phyloP scores from a whole-genome alignment of 2,888 invertebrate species.

The Tenthredo scrophulariae region DNA sequence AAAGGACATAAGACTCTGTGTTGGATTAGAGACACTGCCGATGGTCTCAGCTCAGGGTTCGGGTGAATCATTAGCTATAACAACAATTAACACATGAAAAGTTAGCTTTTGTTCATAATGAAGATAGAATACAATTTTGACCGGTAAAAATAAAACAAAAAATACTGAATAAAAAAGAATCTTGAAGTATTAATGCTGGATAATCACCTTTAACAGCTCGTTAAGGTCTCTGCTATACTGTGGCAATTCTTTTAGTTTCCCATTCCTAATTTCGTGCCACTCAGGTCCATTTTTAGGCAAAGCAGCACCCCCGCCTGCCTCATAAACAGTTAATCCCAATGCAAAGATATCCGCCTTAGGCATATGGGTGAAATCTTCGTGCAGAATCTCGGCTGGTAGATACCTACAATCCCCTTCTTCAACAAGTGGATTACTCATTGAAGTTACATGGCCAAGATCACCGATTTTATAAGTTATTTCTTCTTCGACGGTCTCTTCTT shows the following conservation, averaged over 20 bases:
- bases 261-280: slow-evolving; percentile 91
- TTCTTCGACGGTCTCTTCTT: slow-evolving; percentile 83
- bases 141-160: slow-evolving; percentile 49
- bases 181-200: neutral
- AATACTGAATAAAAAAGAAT: neutral
- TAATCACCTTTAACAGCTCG: slow-evolving; percentile 83
- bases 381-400: slow-evolving; percentile 91
- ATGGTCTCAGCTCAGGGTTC: slow-evolving; percentile 87
- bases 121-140: neutral
- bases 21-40: slow-evolving; percentile 86
- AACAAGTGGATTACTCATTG: slow-evolving; percentile 88
- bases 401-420: slow-evolving; percentile 97
- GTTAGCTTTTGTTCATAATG: neutral
- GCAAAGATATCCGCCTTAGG: slow-evolving; percentile 96
- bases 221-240: slow-evolving; percentile 86
- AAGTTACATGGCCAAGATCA: slow-evolving; percentile 95
- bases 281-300: slow-evolving; percentile 93
- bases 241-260: slow-evolving; percentile 85
- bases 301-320: slow-evolving; percentile 89
- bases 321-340: slow-evolving; percentile 87
- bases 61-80: slow-evolving; percentile 90
- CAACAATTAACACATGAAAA: slow-evolving; percentile 27
- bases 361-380: slow-evolving; percentile 89
- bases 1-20: slow-evolving; percentile 87
- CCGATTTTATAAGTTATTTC: slow-evolving; percentile 90